A percentile compares a stretch with the other conserved stretches of the same genome.
Conservation (phyloP, 2,888 invertebrate genomes). For the Drosophila bunnanda region DNA sequence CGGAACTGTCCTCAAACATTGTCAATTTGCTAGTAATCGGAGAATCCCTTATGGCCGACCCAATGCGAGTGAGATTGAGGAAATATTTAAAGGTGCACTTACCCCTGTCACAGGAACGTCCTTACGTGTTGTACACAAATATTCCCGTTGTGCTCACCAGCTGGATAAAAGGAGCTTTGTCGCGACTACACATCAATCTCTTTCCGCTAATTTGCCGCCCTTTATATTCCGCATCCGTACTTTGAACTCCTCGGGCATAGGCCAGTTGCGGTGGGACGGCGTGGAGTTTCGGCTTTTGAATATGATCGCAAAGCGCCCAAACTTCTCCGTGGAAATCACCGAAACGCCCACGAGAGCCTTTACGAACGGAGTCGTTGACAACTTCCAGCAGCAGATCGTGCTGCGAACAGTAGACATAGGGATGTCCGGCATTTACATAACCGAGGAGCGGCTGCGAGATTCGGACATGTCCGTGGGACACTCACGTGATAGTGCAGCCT, state of each 20-base stretch:
- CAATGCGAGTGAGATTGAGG: conserved; percentile 84
- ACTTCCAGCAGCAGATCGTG: conserved; percentile 86
- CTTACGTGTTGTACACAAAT: conserved; percentile 91
- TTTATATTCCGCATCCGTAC: conserved; percentile 87
- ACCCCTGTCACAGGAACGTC: conserved; percentile 86
- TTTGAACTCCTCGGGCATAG: conserved; percentile 76
- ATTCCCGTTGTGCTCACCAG: conserved; percentile 88
- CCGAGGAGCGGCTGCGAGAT: conserved; percentile 84
- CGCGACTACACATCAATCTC: conserved; percentile 87
- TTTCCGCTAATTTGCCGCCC: conserved; percentile 91
- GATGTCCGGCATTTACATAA: conserved; percentile 90
- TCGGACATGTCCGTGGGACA: conserved; percentile 89
- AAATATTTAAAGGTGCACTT: not conserved
- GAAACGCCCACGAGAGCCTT: conserved; percentile 86
- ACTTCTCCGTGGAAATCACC: conserved; percentile 89
- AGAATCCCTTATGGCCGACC: conserved; percentile 87
- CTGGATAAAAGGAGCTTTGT: conserved; percentile 88
- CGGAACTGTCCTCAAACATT: conserved; percentile 87
- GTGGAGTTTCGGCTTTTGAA: conserved; percentile 89
- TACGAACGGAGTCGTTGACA: conserved; percentile 86
- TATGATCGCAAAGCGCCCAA: conserved; percentile 87
- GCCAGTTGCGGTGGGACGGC: conserved; percentile 87
- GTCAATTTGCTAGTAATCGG: conserved; percentile 90
- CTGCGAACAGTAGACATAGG: conserved; percentile 88
- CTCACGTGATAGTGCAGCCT: conserved; percentile 91